phyloP scores from a whole-genome alignment of 1,140 invertebrate genomes.

The Drosophila truncata region DNA sequence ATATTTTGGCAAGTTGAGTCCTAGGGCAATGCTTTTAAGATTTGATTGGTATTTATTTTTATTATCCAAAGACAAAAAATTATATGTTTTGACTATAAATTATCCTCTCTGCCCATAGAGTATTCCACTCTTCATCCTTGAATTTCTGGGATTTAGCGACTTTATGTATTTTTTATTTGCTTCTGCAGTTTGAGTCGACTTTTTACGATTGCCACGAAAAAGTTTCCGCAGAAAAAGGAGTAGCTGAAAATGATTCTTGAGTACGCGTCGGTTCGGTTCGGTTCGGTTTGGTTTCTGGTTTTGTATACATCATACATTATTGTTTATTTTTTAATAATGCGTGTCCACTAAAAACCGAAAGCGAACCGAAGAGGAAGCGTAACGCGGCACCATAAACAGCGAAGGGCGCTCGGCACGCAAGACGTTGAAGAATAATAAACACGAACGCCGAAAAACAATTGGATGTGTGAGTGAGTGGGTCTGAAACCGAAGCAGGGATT shows the following conservation, averaged over 20 bases:
- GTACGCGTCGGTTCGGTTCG: conserved; percentile 20
- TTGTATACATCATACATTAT: conserved; percentile 67
- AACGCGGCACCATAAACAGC: conserved; percentile 76
- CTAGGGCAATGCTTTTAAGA: background rate
- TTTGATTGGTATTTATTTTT: background rate
- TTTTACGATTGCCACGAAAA: conserved; percentile 70
- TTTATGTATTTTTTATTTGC: conserved; percentile 63
- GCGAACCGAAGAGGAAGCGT: conserved; percentile 59
- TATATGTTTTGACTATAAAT: background rate
- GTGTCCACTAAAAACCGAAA: conserved; percentile 76
- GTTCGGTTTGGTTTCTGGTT: conserved; percentile 37
- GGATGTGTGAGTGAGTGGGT: conserved; percentile 18
- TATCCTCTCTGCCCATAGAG: conserved; percentile 16
- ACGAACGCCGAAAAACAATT: conserved; percentile 57
- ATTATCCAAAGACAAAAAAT: too few relatives aligned
- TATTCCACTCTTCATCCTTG: conserved; percentile 29
- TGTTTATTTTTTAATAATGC: conserved; percentile 85
- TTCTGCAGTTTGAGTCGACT: conserved; percentile 44
- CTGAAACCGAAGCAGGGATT: conserved; percentile 28
- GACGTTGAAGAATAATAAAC: conserved; percentile 71
- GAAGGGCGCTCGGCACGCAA: conserved; percentile 62
- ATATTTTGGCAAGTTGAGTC: background rate
- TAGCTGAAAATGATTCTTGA: conserved; percentile 61
- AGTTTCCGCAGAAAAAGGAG: conserved; percentile 71
- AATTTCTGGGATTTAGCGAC: background rate